Conservation (phyloP, 2,797 vertebrate genomes). For the Decapterus maruadsi region DNA sequence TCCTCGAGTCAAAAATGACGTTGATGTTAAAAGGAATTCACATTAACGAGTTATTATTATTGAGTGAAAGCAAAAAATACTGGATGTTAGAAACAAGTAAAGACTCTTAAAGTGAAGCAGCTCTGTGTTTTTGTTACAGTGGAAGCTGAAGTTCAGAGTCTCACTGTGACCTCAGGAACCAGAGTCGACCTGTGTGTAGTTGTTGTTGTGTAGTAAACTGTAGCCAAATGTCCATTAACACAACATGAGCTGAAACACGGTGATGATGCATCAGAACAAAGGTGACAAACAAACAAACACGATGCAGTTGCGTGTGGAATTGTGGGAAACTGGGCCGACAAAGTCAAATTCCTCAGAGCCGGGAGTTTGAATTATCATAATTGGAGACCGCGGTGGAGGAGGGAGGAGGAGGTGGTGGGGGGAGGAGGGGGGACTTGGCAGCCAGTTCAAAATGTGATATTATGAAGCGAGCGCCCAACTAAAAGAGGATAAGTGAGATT, state of each 20-base stretch:
- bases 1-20: too few species aligned
- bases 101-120: too few species aligned
- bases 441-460: slow-evolving; percentile 71
- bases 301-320: slow-evolving; percentile 28
- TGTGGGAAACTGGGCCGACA: slow-evolving; percentile 62
- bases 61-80: too few species aligned
- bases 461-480: slow-evolving; percentile 63
- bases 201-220: background rate
- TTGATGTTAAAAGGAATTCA: too few species aligned
- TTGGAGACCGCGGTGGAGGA: slow-evolving; percentile 62
- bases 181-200: too few species aligned
- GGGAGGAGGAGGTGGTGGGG: too few species aligned
- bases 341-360: slow-evolving; percentile 65
- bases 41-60: too few species aligned
- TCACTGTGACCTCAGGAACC: too few species aligned
- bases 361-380: slow-evolving; percentile 77
- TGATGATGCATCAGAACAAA: slow-evolving; percentile 1
- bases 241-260: background rate
- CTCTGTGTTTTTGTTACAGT: too few species aligned
- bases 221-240: background rate
- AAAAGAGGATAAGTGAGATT: slow-evolving; percentile 67
- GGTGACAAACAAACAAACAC: slow-evolving; percentile 32
- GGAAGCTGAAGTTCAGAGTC: too few species aligned
- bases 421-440: slow-evolving; percentile 51
- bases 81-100: too few species aligned